Evolutionary conservation across 2,797 vertebrate genomes (phyloP).

Genomic region (Acipenser oxyrinchus): DNA sequence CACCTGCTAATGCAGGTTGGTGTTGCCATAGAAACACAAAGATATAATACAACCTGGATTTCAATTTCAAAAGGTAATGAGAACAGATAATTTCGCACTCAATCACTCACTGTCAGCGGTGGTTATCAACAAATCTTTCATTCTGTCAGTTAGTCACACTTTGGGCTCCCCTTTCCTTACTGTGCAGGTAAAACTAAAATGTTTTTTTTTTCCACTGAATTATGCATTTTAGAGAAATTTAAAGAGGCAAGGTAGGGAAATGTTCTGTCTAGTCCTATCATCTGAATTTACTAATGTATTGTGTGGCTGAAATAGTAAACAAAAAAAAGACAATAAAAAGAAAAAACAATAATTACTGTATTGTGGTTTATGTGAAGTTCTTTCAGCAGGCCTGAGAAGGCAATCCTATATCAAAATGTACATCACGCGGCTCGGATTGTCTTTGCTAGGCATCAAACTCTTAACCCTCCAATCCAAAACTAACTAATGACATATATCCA

Average conservation of each 20-base stretch:
- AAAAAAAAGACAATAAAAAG: conserved; percentile 29
- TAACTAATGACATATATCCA: too few species aligned
- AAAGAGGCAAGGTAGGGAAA: background rate
- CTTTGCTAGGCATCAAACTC: too few species aligned
- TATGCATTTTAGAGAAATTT: background rate
- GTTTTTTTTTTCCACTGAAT: background rate
- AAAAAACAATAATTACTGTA: conserved; percentile 25
- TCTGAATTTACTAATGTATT: too few species aligned
- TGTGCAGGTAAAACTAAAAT: conserved; percentile 32
- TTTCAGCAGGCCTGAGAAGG: too few species aligned
- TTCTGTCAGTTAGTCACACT: conserved; percentile 52
- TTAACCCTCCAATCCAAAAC: too few species aligned
- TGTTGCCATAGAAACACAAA: conserved; percentile 58
- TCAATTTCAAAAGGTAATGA: conserved; percentile 65
- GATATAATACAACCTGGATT: conserved; percentile 60
- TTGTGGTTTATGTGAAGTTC: background rate
- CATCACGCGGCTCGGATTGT: too few species aligned
- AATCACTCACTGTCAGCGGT: conserved; percentile 64
- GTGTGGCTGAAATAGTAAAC: background rate
- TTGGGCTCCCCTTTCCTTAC: conserved; percentile 38
- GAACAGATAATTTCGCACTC: conserved; percentile 53
- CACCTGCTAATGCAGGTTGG: conserved; percentile 31
- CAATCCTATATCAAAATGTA: too few species aligned
- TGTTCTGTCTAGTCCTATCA: background rate
- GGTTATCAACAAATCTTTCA: conserved; percentile 65